A percentile compares a stretch with the other conserved stretches of the same genome.
These are phyloP conservation scores for Eleginops maclovinus DNA, from an alignment of 2,113 vertebrate species.

Conservation along the genomic window DNA sequence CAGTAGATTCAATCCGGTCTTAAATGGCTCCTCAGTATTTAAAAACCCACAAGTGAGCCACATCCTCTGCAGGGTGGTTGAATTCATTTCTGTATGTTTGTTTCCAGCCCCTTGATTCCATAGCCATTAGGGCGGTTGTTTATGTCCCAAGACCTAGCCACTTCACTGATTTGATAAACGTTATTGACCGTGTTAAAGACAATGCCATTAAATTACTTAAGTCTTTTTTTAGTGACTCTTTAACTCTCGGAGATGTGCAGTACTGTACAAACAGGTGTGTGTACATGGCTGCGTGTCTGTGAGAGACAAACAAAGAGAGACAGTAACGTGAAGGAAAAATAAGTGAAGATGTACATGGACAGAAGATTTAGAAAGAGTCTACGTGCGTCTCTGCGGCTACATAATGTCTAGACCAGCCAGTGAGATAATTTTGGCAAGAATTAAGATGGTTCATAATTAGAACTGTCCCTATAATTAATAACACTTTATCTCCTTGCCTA, in stretches of 20 bases:
- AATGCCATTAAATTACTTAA: slow-evolving; percentile 44
- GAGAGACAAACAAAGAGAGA: neutral
- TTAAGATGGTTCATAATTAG: slow-evolving; percentile 66
- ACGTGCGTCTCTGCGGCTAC: neutral
- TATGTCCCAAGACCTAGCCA: slow-evolving; percentile 41
- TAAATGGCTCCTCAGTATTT: neutral
- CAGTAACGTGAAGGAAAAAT: neutral
- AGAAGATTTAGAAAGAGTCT: neutral
- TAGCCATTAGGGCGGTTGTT: slow-evolving; percentile 42
- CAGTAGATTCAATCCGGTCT: neutral
- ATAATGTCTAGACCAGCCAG: slow-evolving; percentile 34
- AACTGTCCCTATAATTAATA: slow-evolving; percentile 78
- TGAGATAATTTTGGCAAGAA: slow-evolving; percentile 53
- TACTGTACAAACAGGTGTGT: slow-evolving; percentile 3
- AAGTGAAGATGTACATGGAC: neutral
- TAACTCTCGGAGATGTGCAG: neutral
- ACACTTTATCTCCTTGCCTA: slow-evolving; percentile 57
- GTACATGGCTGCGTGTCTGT: neutral
- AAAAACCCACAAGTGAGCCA: neutral
- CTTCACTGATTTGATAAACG: slow-evolving; percentile 46
- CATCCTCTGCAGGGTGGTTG: neutral
- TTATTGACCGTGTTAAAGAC: slow-evolving; percentile 38
- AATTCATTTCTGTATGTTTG: slow-evolving; percentile 22
- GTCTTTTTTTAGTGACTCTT: slow-evolving; percentile 35
- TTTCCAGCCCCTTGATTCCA: slow-evolving; percentile 14